These are phyloP conservation scores for Idaea aversata DNA, from an alignment of 2,888 invertebrate genomes.

Conservation along the genomic window DNA sequence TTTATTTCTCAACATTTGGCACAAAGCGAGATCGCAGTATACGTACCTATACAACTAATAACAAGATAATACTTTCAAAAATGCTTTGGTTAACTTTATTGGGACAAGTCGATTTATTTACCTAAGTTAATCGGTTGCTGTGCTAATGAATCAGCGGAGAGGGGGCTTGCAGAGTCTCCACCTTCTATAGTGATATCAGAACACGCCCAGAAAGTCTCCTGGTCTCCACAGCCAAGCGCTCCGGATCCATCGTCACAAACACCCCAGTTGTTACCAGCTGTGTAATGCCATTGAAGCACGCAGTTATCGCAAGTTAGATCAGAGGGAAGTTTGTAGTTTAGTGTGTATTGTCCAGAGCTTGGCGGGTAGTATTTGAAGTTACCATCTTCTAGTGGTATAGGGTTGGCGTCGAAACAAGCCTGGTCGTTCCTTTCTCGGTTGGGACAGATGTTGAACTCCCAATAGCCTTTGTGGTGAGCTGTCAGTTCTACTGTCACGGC, in stretches of 20 bases:
- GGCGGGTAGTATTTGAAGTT: constrained; percentile 84
- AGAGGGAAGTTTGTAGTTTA: constrained; percentile 80
- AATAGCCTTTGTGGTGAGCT: constrained; percentile 91
- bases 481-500: constrained; percentile 87
- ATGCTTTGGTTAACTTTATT: constrained; percentile 8
- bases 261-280: constrained; percentile 92
- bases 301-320: constrained; percentile 88
- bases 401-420: constrained; percentile 85
- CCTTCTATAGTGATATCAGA: constrained; percentile 85
- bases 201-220: constrained; percentile 91
- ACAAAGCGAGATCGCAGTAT: not conserved
- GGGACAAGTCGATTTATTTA: not conserved
- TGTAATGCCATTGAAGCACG: constrained; percentile 92
- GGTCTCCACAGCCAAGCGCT: constrained; percentile 90
- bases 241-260: constrained; percentile 84
- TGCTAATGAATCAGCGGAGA: not conserved
- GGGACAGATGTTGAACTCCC: constrained; percentile 89
- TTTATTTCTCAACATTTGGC: not conserved
- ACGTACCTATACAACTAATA: not conserved
- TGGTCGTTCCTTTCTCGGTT: constrained; percentile 84
- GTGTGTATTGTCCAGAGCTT: constrained; percentile 85
- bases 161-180: not conserved
- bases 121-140: not conserved
- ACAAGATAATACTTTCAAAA: not conserved
- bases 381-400: constrained; percentile 79